Conservation (phyloP, 2,888 invertebrate species). For the Drosophila nigricruria region DNA sequence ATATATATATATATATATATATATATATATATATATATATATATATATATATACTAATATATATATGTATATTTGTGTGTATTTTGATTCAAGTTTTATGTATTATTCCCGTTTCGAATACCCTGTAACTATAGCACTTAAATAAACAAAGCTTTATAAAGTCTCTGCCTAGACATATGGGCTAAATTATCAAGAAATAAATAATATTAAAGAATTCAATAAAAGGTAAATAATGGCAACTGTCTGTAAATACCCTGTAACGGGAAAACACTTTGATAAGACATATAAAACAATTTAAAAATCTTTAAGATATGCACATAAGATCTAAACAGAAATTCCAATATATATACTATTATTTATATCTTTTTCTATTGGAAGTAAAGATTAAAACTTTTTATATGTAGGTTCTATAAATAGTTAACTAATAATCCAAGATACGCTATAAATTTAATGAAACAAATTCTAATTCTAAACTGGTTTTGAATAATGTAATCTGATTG, state of each 20-base stretch:
- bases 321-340: neutral
- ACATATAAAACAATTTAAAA: too few species aligned
- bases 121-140: conserved; percentile 1
- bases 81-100: conserved; percentile 6
- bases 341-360: too few species aligned
- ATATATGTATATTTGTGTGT: neutral
- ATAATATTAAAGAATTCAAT: neutral
- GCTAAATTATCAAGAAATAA: neutral
- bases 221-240: neutral
- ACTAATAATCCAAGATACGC: neutral
- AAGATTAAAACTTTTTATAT: too few species aligned
- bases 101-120: conserved; percentile 28
- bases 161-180: neutral
- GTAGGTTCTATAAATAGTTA: too few species aligned
- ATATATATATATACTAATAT: neutral
- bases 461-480: neutral
- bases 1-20: neutral
- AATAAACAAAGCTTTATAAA: neutral
- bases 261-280: too few species aligned
- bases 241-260: neutral
- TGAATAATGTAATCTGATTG: too few species aligned
- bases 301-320: too few species aligned
- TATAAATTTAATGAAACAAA: neutral
- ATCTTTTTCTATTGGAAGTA: too few species aligned
- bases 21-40: neutral